phyloP scores from a whole-genome alignment of 2,888 invertebrate genomes.

The Gari tellinella region DNA sequence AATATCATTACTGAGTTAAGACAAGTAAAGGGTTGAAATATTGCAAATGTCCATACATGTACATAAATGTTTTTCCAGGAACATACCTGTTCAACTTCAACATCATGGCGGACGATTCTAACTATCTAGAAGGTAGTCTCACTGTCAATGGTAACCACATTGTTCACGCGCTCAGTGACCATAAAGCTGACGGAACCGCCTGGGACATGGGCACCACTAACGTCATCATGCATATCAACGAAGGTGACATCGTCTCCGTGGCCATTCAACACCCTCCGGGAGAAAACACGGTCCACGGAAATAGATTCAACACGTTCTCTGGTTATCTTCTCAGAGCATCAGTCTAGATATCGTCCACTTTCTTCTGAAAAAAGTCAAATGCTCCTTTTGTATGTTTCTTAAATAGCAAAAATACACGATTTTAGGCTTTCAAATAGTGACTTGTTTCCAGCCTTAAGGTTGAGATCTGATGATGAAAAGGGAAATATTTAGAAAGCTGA shows the following conservation, averaged over 20 bases:
- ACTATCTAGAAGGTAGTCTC: constrained; percentile 3
- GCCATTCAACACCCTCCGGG: background rate
- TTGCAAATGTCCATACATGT: too few species aligned
- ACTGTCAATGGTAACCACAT: constrained; percentile 8
- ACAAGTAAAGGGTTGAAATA: too few species aligned
- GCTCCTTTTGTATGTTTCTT: too few species aligned
- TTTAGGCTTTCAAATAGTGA: too few species aligned
- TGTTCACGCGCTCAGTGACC: constrained; percentile 6
- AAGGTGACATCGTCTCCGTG: constrained; percentile 8
- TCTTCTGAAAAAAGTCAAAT: too few species aligned
- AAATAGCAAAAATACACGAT: too few species aligned
- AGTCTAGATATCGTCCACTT: too few species aligned
- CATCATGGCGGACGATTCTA: constrained; percentile 10
- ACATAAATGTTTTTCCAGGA: background rate
- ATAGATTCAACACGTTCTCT: constrained; percentile 13
- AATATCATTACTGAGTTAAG: too few species aligned
- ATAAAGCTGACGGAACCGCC: background rate
- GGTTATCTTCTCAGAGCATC: constrained; percentile 8
- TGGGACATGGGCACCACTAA: constrained; percentile 14
- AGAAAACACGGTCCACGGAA: constrained; percentile 11
- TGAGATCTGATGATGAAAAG: too few species aligned
- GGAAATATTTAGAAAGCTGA: too few species aligned
- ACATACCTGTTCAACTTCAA: constrained; percentile 17
- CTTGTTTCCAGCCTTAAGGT: too few species aligned
- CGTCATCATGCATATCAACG: constrained; percentile 1